Conservation (phyloP, 2,888 invertebrate species). For the Clivina fossor region DNA sequence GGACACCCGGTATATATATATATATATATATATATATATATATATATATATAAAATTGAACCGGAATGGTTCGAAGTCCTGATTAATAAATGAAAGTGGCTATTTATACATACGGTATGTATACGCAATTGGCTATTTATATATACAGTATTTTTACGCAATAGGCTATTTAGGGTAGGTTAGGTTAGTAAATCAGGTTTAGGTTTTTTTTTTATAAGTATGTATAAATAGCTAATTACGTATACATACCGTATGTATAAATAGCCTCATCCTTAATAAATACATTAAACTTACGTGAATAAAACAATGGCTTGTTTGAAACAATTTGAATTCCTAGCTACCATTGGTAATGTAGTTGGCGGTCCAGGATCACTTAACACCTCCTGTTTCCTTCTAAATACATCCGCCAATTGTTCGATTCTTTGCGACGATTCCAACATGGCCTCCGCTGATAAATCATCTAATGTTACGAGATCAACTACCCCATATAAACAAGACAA, state of each 20-base stretch:
- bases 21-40: too few relatives aligned
- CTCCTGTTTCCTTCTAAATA: conserved; percentile 71
- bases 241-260: conserved; percentile 5
- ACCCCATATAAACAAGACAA: conserved; percentile 33
- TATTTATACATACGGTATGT: too few relatives aligned
- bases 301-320: conserved; percentile 72
- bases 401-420: conserved; percentile 85
- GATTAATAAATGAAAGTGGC: too few relatives aligned
- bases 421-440: conserved; percentile 93
- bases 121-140: too few relatives aligned
- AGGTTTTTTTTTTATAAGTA: too few relatives aligned
- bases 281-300: conserved; percentile 59
- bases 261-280: conserved; percentile 8
- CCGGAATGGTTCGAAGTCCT: too few relatives aligned
- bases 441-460: conserved; percentile 90
- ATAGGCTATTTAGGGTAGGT: too few relatives aligned
- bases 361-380: conserved; percentile 72
- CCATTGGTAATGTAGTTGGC: conserved; percentile 72
- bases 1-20: too few relatives aligned
- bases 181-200: too few relatives aligned
- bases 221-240: too few relatives aligned
- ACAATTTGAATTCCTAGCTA: conserved; percentile 65
- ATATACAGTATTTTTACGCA: too few relatives aligned
- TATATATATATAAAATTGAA: too few relatives aligned
- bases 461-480: conserved; percentile 93